These are phyloP conservation scores for Prostheceraeus crozeri DNA, from an alignment of 2,888 invertebrate species.

Conservation along the genomic window DNA sequence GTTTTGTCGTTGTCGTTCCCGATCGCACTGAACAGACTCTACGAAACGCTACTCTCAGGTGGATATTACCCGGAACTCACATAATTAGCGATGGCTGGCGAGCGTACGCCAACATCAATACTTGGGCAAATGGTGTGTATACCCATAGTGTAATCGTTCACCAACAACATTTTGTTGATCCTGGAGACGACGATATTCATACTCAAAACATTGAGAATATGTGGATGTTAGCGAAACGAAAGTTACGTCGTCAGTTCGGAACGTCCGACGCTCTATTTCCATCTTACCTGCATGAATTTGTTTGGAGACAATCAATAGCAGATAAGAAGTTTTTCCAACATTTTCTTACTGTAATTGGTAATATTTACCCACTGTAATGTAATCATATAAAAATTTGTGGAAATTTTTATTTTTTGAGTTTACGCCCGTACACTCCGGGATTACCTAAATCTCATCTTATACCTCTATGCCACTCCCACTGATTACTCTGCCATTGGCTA, in stretches of 20 bases:
- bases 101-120: constrained; percentile 5
- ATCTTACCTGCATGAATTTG: constrained; percentile 16
- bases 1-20: constrained; percentile 1
- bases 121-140: constrained; percentile 25
- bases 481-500: too few relatives aligned
- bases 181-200: constrained; percentile 15
- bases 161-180: constrained; percentile 18
- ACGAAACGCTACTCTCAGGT: constrained; percentile 60
- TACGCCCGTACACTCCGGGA: too few relatives aligned
- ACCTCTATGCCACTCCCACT: too few relatives aligned
- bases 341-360: too few relatives aligned
- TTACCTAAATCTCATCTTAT: too few relatives aligned
- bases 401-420: too few relatives aligned
- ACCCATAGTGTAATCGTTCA: constrained; percentile 16
- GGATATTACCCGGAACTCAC: constrained; percentile 48
- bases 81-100: constrained; percentile 31
- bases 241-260: constrained; percentile 10
- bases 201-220: constrained; percentile 10
- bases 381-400: too few relatives aligned
- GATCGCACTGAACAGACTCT: constrained; percentile 29
- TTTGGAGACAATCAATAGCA: too few relatives aligned
- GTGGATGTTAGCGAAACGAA: constrained; percentile 31
- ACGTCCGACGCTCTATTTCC: neutral
- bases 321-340: too few relatives aligned
- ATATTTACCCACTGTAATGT: too few relatives aligned